Evolutionary conservation across 1,140 invertebrate genomes (phyloP).

Genomic region (Trialeurodes vaporariorum): DNA sequence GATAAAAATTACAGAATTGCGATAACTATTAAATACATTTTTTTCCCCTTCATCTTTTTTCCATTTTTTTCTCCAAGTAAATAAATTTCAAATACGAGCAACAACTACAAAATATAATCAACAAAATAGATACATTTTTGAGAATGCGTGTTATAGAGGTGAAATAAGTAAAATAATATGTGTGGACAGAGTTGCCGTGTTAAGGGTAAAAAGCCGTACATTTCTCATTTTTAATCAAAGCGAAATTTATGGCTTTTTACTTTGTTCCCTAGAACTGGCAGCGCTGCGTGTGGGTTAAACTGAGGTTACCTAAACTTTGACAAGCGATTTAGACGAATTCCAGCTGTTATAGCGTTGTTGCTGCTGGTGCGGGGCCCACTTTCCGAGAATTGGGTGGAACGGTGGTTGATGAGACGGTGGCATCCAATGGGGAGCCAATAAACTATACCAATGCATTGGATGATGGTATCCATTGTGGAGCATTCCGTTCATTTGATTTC

Average conservation of each 20-base stretch:
- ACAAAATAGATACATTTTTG: not conserved
- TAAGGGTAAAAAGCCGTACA: no score
- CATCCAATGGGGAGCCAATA: not conserved
- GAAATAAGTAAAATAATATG: not conserved
- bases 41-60: no score
- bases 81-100: not conserved
- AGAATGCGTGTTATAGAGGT: not conserved
- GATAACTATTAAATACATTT: not conserved
- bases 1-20: not conserved
- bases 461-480: not conserved
- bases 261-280: no score
- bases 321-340: not conserved
- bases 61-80: no score
- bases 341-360: not conserved
- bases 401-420: not conserved
- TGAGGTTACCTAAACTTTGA: not conserved
- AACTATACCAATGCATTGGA: not conserved
- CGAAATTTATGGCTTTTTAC: no score
- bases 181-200: no score
- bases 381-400: not conserved
- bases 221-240: no score
- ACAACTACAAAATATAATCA: not conserved
- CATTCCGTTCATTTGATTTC: not conserved
- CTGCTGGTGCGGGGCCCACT: not conserved
- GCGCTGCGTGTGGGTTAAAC: not conserved